A percentile compares a stretch with the other conserved stretches of the same genome.
Evolutionary conservation across 2,888 invertebrate species (phyloP).

Genomic region (Ormyrus nitidulus): DNA sequence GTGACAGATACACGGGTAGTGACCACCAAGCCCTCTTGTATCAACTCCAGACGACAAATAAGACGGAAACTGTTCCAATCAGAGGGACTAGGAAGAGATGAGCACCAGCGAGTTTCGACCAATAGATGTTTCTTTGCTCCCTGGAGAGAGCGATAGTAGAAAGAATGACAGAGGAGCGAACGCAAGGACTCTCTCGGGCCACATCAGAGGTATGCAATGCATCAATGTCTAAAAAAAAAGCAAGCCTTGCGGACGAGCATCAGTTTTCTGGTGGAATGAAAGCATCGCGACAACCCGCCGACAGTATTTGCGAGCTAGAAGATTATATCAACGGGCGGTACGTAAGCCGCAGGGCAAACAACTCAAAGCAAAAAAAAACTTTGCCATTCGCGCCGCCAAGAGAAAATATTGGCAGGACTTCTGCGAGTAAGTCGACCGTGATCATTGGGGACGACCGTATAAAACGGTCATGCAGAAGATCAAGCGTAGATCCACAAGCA

Average conservation of each 20-base stretch:
- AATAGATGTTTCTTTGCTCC: too few species aligned
- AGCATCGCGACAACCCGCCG: not conserved
- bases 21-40: too few species aligned
- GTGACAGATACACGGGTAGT: too few species aligned
- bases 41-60: too few species aligned
- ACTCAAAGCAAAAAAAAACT: not conserved
- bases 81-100: too few species aligned
- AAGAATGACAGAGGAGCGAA: too few species aligned
- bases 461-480: not conserved
- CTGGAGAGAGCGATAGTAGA: too few species aligned
- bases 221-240: not conserved
- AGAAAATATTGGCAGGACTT: not conserved
- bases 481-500: not conserved
- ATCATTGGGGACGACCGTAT: not conserved
- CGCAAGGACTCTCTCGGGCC: too few species aligned
- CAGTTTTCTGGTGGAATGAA: not conserved
- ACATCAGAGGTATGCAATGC: not conserved
- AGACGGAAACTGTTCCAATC: too few species aligned
- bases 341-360: not conserved
- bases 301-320: not conserved
- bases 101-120: too few species aligned
- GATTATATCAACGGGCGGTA: not conserved
- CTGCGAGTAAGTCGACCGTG: not conserved
- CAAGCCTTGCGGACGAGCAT: not conserved
- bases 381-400: not conserved